Conservation (phyloP, 2,113 vertebrate species). For the Mus spicilegus region DNA sequence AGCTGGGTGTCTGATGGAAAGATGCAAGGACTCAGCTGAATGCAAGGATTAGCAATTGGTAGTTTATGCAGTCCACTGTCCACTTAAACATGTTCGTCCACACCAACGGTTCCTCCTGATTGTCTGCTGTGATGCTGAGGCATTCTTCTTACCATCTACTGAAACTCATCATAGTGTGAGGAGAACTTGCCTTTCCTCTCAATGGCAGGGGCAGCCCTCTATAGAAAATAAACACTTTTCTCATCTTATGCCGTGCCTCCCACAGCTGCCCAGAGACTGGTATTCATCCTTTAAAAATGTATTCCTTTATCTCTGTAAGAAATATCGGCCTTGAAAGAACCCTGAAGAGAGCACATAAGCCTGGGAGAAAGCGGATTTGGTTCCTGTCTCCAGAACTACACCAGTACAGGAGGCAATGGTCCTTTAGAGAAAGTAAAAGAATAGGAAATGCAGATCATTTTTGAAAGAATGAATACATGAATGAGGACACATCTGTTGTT, state of each 20-base stretch:
- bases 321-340: neutral
- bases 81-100: neutral
- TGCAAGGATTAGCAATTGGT: neutral
- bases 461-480: conserved; percentile 30
- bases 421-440: neutral
- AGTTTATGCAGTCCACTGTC: neutral
- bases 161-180: neutral
- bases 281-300: neutral
- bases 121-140: neutral
- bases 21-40: neutral
- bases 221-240: neutral
- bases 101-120: neutral
- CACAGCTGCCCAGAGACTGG: neutral
- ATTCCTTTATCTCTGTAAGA: conserved; percentile 2
- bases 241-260: neutral
- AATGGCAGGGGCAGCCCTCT: neutral
- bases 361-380: neutral
- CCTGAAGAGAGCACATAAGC: neutral
- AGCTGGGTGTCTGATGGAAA: neutral
- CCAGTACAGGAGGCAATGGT: neutral
- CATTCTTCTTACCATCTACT: neutral
- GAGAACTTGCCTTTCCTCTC: neutral
- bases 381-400: conserved; percentile 1
- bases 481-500: neutral
- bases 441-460: neutral